Conservation (phyloP, 2,797 vertebrate genomes). For the Cheirogaleus major region DNA sequence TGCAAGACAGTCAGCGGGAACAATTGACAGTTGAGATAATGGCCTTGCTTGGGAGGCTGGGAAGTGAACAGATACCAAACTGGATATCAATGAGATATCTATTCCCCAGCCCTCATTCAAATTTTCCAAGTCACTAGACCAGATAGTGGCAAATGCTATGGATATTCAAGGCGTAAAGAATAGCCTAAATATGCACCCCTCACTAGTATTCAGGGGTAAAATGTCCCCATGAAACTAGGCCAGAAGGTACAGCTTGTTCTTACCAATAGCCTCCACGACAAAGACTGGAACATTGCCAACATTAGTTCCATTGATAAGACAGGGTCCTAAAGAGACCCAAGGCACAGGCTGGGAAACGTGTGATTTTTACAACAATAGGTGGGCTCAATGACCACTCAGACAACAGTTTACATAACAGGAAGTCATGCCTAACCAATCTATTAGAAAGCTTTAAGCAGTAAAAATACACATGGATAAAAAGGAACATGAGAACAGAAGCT, state of each 20-base stretch:
- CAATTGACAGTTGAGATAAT: not conserved
- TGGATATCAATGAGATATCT: not conserved
- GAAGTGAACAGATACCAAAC: not conserved
- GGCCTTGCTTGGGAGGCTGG: not conserved
- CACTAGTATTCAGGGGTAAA: not conserved
- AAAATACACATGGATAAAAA: not conserved
- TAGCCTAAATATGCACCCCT: not conserved
- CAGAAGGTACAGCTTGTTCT: not conserved
- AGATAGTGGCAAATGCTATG: constrained; percentile 3
- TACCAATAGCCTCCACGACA: not conserved
- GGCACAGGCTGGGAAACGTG: not conserved
- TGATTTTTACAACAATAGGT: not conserved
- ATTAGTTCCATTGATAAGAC: not conserved
- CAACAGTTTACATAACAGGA: not conserved
- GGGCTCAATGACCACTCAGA: not conserved
- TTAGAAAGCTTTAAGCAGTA: not conserved
- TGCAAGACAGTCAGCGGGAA: not conserved
- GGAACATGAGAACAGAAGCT: not conserved
- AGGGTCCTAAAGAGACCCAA: not conserved
- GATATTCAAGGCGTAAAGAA: not conserved
- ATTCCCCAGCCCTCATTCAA: not conserved
- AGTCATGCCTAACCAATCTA: not conserved
- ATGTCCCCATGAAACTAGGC: not conserved
- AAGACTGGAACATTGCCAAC: not conserved
- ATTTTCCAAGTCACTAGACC: not conserved